Evolutionary conservation across 2,888 invertebrate genomes (phyloP), one percentile per base, ranked within the genome.

Genomic region (Holacanthella duospinosa): DNA sequence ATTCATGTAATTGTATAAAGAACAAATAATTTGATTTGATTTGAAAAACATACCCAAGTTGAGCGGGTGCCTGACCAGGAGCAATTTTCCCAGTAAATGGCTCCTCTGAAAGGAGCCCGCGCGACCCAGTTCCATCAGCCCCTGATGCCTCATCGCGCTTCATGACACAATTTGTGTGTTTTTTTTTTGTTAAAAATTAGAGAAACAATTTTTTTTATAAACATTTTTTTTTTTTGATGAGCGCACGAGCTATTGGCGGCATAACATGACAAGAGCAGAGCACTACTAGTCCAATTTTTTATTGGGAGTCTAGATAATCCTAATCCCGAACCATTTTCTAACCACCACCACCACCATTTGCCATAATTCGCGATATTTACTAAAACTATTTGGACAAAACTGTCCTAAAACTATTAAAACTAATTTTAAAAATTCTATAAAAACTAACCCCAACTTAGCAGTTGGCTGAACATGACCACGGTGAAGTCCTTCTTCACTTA

Each of bases 401-500:
- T n/a, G n/a, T n/a, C n/a, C n/a, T n/a, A 48, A 9, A n/a, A 9
- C 21, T 48, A 21, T 21, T 48, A 21, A 9, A 48, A n/a, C 4
- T 25, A 55, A 21, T 6, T 6, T 26, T 12, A 27, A 16, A 27
- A 21, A 27, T 25, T 6, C 24, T 12, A 12, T 21, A 16, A 16
- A 6, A 9, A 59, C 59, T 67, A 68, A 70, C 70, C 70, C 70
- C 61, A 70, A 62, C 66, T 68, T 70, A 36, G 66, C 62, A 1
- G 68, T 59, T 25, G 63, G 16, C 26, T 29, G 59, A 24, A 61
- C 62, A 24, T 21, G n/a, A 29, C 59, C 48, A 77, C 91, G 90
- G 80, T 88, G 85, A 78, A 91, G 86, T 77, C 88, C 91, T 82
- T 95, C 95, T 82, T 95, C 95, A 80, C 93, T 93, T 78, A 96